Conservation (phyloP, 2,113 vertebrate genomes). For the Narcine bancroftii region DNA sequence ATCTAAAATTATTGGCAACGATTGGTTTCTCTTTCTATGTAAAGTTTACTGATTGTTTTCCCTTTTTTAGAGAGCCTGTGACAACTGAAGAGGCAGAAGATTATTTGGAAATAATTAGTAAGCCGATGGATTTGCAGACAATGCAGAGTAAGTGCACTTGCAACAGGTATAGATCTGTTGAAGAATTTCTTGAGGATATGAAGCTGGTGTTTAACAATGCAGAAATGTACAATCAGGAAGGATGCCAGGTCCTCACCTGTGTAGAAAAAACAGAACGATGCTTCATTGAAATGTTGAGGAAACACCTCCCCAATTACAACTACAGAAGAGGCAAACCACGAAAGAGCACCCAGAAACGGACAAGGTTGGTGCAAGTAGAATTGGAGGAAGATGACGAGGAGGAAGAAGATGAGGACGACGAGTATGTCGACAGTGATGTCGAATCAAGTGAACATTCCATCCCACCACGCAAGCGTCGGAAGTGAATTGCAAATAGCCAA, state of each 20-base stretch:
- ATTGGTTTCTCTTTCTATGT: not conserved
- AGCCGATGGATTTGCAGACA: conserved; percentile 92
- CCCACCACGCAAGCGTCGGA: conserved; percentile 34
- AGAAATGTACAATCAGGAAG: conserved; percentile 80
- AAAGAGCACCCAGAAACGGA: conserved; percentile 50
- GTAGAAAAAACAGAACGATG: conserved; percentile 83
- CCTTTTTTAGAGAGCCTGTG: conserved; percentile 77
- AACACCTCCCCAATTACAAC: conserved; percentile 75
- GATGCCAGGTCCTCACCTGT: conserved; percentile 78
- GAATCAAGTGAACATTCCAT: conserved; percentile 38
- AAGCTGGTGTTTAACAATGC: conserved; percentile 91
- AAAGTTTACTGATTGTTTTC: conserved; percentile 22
- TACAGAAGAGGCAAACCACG: conserved; percentile 76
- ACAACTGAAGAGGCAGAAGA: conserved; percentile 81
- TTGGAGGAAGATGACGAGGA: conserved; percentile 52
- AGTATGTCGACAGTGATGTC: not conserved
- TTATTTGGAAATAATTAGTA: conserved; percentile 80
- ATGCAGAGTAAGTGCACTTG: conserved; percentile 82
- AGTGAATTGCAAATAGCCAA: conserved; percentile 5
- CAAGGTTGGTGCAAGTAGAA: conserved; percentile 45
- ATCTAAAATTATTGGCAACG: not conserved
- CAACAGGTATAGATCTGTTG: conserved; percentile 68
- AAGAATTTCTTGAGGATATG: conserved; percentile 81
- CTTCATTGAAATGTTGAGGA: conserved; percentile 77
- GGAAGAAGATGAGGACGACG: conserved; percentile 51